phyloP scores from a whole-genome alignment of 1,140 invertebrate genomes.

The Oedothorax gibbosus region DNA sequence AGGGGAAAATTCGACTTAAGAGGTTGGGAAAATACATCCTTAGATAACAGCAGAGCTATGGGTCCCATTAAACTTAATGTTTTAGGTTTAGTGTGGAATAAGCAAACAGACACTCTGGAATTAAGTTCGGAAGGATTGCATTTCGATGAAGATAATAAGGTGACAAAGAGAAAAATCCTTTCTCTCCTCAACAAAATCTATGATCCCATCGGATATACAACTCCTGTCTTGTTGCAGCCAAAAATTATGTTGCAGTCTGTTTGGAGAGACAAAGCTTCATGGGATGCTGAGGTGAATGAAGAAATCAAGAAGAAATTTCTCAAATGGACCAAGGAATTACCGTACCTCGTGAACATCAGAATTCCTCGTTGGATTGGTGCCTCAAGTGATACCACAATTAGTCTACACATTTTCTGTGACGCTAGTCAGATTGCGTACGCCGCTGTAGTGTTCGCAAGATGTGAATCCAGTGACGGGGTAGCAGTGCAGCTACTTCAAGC shows the following conservation, averaged over 20 bases:
- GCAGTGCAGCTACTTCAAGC: conserved; percentile 22
- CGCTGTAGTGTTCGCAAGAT: conserved; percentile 6
- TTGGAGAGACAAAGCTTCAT: conserved; percentile 14
- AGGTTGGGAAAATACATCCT: not conserved
- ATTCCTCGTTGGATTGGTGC: not conserved
- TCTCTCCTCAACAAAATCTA: not conserved
- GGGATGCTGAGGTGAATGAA: conserved; percentile 1
- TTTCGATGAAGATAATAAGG: not conserved
- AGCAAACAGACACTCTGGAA: not conserved
- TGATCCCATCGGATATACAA: not conserved
- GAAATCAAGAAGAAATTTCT: conserved; percentile 19
- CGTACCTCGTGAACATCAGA: not conserved
- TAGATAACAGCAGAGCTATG: not conserved
- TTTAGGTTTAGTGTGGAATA: conserved; percentile 15
- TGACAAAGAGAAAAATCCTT: not conserved
- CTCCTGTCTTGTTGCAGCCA: not conserved
- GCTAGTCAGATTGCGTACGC: conserved; percentile 35
- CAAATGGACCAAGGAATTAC: not conserved
- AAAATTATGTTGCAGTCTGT: not conserved
- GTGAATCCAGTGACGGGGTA: conserved; percentile 9
- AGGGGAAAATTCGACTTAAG: conserved; percentile 4
- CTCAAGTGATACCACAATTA: not conserved
- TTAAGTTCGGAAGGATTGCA: too few species aligned
- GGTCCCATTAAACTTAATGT: too few species aligned
- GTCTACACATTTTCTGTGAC: conserved; percentile 19